phyloP scores from a whole-genome alignment of 2,113 vertebrate species.

The Bufo bufo region DNA sequence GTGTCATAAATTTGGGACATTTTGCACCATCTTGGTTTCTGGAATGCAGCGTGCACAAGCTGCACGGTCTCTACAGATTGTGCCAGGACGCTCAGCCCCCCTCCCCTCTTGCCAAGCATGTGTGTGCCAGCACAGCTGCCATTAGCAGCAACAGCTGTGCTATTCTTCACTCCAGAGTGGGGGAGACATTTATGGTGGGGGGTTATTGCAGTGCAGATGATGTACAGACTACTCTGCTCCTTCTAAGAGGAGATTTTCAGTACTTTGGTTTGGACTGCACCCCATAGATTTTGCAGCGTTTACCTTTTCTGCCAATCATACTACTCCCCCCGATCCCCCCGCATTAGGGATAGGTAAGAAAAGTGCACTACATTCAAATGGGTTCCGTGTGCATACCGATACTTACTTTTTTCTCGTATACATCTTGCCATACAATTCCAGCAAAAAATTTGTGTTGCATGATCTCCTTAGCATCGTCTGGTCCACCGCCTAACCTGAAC shows the following conservation, averaged over 20 bases:
- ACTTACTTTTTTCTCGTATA: conserved; percentile 93
- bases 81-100: conserved; percentile 40
- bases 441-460: conserved; percentile 97
- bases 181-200: not conserved
- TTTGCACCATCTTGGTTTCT: conserved; percentile 43
- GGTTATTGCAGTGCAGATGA: not conserved
- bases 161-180: conserved; percentile 55
- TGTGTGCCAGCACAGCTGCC: conserved; percentile 49
- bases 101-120: conserved; percentile 10
- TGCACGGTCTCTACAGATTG: conserved; percentile 25
- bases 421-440: conserved; percentile 92
- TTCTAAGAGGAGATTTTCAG: not conserved
- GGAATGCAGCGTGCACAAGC: conserved; percentile 39
- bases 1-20: conserved; percentile 33
- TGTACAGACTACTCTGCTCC: not conserved
- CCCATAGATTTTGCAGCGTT: not conserved
- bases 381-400: not conserved
- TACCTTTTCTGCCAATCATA: not conserved
- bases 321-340: not conserved
- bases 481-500: conserved; percentile 90
- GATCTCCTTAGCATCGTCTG: conserved; percentile 96
- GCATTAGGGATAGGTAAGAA: too few species aligned
- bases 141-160: conserved; percentile 46
- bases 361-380: too few species aligned
- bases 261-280: not conserved